Evolutionary conservation across 2,113 vertebrate genomes (phyloP).

Genomic region (Nothobranchius kuhntae): DNA sequence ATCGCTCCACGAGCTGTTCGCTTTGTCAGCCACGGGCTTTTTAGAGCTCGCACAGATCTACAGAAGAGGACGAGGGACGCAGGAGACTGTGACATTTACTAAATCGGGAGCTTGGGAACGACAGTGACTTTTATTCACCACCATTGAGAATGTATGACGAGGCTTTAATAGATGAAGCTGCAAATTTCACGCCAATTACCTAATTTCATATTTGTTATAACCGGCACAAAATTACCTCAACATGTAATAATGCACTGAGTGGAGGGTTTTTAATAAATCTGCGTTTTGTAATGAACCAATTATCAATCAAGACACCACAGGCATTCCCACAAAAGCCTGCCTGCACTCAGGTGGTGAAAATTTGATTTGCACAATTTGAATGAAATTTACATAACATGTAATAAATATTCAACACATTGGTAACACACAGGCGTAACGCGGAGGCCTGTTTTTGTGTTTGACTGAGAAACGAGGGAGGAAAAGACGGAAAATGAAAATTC

Average conservation of each 20-base stretch:
- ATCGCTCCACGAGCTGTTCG: constrained; percentile 19
- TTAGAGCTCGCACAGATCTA: constrained; percentile 10
- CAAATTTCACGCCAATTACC: neutral
- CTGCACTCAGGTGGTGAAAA: neutral
- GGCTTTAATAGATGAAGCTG: neutral
- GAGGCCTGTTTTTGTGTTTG: neutral
- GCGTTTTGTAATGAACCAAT: neutral
- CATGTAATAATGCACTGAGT: neutral
- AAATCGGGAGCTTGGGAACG: neutral
- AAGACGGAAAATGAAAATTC: neutral
- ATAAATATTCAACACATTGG: neutral
- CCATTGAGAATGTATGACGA: no score
- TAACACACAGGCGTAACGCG: neutral
- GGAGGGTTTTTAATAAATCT: neutral
- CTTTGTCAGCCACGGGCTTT: constrained; percentile 3
- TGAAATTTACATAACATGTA: neutral
- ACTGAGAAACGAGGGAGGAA: neutral
- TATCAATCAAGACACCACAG: neutral
- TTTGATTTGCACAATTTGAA: neutral
- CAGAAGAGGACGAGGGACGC: constrained; percentile 7
- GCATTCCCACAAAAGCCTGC: neutral
- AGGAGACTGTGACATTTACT: constrained; percentile 2
- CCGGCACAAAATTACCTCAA: neutral
- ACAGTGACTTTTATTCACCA: neutral
- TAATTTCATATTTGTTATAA: neutral